A percentile compares a stretch with the other conserved stretches of the same genome.
Evolutionary conservation across 1,140 invertebrate species (phyloP).

Genomic region (Drosophila ficusphila): DNA sequence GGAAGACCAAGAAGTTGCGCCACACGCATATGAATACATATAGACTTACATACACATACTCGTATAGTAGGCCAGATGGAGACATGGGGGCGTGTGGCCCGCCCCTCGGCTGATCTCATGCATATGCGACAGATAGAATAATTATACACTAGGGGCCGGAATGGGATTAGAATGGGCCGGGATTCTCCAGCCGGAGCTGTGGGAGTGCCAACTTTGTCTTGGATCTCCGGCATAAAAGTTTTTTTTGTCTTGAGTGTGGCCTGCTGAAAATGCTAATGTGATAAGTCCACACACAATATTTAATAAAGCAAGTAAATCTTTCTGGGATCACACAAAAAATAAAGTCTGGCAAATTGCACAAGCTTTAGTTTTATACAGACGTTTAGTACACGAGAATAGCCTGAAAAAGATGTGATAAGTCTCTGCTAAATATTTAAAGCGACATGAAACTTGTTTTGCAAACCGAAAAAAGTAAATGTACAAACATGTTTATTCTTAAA

Average conservation of each 20-base stretch:
- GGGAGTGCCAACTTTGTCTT: conserved; percentile 33
- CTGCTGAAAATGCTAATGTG: conserved; percentile 38
- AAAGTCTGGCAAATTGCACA: neutral
- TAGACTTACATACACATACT: conserved; percentile 36
- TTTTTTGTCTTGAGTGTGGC: conserved; percentile 9
- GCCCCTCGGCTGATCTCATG: conserved; percentile 59
- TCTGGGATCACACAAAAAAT: conserved; percentile 3
- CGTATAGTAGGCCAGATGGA: conserved; percentile 12
- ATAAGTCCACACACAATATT: conserved; percentile 29
- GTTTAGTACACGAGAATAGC: neutral
- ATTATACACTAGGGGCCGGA: conserved; percentile 54
- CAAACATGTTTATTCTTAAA: neutral
- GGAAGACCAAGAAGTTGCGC: conserved; percentile 11
- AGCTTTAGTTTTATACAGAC: neutral
- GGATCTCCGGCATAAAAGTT: neutral
- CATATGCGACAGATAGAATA: conserved; percentile 80
- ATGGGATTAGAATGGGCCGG: conserved; percentile 27
- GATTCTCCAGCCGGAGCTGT: neutral
- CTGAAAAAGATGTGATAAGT: neutral
- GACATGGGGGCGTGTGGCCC: conserved; percentile 12
- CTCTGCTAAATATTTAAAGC: neutral
- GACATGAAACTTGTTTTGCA: neutral
- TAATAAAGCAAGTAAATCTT: conserved; percentile 30
- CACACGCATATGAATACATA: conserved; percentile 45
- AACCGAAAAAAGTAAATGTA: neutral